Percentiles rank a stretch among this genome's conserved stretches.
phyloP scores from a whole-genome alignment of 92 coral and sea anemone genomes.

The Epizoanthus rinbou region DNA sequence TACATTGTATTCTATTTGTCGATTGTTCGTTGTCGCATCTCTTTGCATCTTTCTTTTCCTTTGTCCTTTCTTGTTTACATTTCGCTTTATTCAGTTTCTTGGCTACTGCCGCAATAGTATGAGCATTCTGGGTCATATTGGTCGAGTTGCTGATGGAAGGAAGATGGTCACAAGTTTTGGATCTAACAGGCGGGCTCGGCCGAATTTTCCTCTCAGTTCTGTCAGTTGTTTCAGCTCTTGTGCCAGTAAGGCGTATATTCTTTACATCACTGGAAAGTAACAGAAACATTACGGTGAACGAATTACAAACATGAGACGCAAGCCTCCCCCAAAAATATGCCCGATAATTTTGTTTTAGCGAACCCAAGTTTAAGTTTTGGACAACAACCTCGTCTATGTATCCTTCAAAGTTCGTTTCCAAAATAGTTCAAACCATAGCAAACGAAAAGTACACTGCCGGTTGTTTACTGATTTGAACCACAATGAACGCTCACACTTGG shows the following conservation, averaged over 20 bases:
- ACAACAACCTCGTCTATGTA: no score
- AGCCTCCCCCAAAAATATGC: no score
- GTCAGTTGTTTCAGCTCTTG: conserved; percentile 54
- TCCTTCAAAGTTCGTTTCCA: no score
- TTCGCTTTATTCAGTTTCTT: conserved; percentile 5
- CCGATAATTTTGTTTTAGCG: no score
- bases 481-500: no score
- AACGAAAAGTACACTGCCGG: no score
- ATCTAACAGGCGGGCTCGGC: conserved; percentile 34
- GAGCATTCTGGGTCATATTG: conserved; percentile 17
- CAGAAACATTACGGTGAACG: neutral
- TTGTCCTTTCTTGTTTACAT: neutral
- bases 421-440: no score
- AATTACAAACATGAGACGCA: neutral
- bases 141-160: conserved; percentile 50
- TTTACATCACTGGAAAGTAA: conserved; percentile 50
- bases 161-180: conserved; percentile 34
- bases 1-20: neutral
- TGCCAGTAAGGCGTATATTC: conserved; percentile 77
- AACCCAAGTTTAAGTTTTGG: no score
- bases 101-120: conserved; percentile 13
- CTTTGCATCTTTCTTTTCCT: neutral
- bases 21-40: neutral
- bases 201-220: conserved; percentile 41
- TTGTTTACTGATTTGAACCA: no score